Percentiles rank a stretch among this genome's conserved stretches.
Evolutionary conservation across 2,113 vertebrate species (phyloP).

Genomic region (Vimba vimba): DNA sequence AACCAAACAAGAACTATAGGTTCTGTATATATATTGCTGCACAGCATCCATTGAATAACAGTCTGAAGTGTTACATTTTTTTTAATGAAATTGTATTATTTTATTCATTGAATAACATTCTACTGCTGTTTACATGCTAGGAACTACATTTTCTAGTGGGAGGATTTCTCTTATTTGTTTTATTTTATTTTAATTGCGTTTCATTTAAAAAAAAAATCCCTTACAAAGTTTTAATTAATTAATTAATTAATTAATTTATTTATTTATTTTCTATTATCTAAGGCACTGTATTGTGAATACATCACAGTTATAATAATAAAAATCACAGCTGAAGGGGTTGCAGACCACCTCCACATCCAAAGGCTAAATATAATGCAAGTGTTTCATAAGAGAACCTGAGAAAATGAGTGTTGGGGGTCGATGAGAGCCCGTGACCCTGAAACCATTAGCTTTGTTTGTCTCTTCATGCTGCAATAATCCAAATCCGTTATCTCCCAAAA

Average conservation of each 20-base stretch:
- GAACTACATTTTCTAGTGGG: no score
- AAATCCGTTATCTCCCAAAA: conserved; percentile 79
- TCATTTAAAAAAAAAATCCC: no score
- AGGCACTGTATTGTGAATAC: not conserved
- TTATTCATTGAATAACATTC: no score
- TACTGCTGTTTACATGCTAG: no score
- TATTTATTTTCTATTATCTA: not conserved
- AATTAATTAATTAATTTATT: not conserved
- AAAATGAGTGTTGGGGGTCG: not conserved
- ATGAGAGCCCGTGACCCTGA: conserved; percentile 59
- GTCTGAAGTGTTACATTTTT: no score
- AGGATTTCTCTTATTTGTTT: no score
- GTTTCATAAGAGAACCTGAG: not conserved
- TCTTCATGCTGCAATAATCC: conserved; percentile 69
- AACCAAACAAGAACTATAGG: no score
- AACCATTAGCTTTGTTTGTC: conserved; percentile 72
- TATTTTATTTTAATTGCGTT: no score
- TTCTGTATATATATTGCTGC: no score
- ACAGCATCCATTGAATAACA: no score
- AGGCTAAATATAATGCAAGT: not conserved
- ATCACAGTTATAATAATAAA: not conserved
- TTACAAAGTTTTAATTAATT: no score
- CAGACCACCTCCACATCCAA: not conserved
- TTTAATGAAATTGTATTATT: no score
- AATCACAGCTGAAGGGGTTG: not conserved